These are phyloP conservation scores for Megalopta genalis DNA, from an alignment of 1,140 invertebrate genomes.

Conservation along the genomic window DNA sequence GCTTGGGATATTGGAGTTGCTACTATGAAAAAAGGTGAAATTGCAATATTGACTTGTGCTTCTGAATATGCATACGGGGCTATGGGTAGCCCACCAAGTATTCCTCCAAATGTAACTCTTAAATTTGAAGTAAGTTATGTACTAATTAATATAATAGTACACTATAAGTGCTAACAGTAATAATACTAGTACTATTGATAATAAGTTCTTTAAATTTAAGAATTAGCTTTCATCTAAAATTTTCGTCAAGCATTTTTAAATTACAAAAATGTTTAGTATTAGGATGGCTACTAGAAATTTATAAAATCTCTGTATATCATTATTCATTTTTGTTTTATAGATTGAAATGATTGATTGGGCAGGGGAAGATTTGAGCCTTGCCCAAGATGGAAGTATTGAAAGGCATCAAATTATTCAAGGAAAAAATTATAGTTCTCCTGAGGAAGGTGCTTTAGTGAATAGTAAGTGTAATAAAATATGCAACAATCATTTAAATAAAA, in stretches of 20 bases:
- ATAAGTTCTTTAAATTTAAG: too few species aligned
- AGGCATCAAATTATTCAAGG: conserved; percentile 86
- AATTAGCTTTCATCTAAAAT: too few species aligned
- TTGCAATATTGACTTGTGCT: conserved; percentile 90
- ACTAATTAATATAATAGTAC: conserved; percentile 12
- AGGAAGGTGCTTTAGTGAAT: conserved; percentile 89
- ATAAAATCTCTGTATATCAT: too few species aligned
- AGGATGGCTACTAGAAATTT: too few species aligned
- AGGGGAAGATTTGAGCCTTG: conserved; percentile 92
- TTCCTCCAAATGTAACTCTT: conserved; percentile 94
- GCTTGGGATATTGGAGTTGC: conserved; percentile 97
- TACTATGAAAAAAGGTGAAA: conserved; percentile 96
- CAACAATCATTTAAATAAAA: too few species aligned
- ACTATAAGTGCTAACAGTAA: conserved; percentile 20
- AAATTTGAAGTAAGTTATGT: conserved; percentile 90
- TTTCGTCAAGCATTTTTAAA: too few species aligned
- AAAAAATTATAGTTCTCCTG: conserved; percentile 85
- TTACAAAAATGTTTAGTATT: too few species aligned
- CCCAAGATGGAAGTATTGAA: conserved; percentile 91
- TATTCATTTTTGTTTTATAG: conserved; percentile 75
- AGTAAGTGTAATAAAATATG: conserved; percentile 61
- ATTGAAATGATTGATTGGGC: conserved; percentile 92
- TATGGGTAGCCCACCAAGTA: conserved; percentile 90
- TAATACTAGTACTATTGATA: conserved; percentile 28
- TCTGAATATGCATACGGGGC: conserved; percentile 96